Base-by-base conservation (phyloP, 2,113 vertebrate species). In the Misgurnus anguillicaudatus region DNA sequence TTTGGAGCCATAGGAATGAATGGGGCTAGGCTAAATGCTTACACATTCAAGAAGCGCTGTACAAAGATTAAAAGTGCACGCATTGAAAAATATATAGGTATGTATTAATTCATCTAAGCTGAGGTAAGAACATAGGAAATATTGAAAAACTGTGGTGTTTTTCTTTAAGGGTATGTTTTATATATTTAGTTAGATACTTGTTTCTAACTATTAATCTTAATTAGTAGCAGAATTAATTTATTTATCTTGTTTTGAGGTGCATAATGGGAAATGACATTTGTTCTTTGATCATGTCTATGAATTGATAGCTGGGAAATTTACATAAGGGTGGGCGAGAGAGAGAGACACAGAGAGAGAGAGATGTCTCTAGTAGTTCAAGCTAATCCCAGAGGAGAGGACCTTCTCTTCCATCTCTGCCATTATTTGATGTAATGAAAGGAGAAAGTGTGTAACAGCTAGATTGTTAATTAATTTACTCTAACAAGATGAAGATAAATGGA, bases 401-500 rank as follows among this genome's bases (percentile, higher is more conserved):
- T 94, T 94, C 91, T 94, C 89, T 90, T 91, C 85, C 91, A 94
- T 92, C 92, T 87, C 85, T 91, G 86, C 92, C 91, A 95, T 96
- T 97, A 97, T 96, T 94, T 98, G 95, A 98, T 95, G 94, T 98
- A 96, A 98, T 98, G 95, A 97, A 97, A 99, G 95, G 94, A 94
- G 95, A 98, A 98, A 97, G 94, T 94, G 92, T 95, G 94, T 93
- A 95, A 94, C 93, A 94, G 89, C 92, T 94, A 98, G 93, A 95
- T 95, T 96, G 95, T 95, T 98, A 98, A 98, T 99, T 99, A 96
- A 97, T 97, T 96, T 98, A 96, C 91, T 93, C 92, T 96, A 97
- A 98, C 95, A 96, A 95, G 95, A 96, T 97, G 95, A 98, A 98
- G 95, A 97, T 95, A 97, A 96, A 98, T 97, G 95, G 95, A 96